Conservation (phyloP, 2,888 invertebrate genomes). For the Hypsopygia costalis region DNA sequence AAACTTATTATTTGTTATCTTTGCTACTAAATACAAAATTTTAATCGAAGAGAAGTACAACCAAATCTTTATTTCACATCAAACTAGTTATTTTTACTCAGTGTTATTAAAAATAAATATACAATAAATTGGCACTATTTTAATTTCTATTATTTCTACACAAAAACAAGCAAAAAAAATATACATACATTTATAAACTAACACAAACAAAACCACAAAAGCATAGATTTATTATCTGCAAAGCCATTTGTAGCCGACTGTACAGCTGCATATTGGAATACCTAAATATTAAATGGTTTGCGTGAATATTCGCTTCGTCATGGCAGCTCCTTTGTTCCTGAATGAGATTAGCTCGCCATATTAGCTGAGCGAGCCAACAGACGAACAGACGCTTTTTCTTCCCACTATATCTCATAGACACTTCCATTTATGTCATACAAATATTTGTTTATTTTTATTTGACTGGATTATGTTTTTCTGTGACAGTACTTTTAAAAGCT, state of each 20-base stretch:
- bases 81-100: no score
- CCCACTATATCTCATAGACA: constrained; percentile 35
- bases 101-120: no score
- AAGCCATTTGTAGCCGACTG: constrained; percentile 33
- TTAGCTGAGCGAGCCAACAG: constrained; percentile 52
- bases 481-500: no score
- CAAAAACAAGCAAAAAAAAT: no score
- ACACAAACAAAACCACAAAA: no score
- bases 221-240: not conserved
- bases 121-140: no score
- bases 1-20: no score
- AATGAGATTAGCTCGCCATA: constrained; percentile 68
- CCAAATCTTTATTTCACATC: no score
- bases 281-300: constrained; percentile 77
- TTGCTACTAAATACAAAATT: no score
- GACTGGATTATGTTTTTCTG: not conserved
- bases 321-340: constrained; percentile 71
- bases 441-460: constrained; percentile 16
- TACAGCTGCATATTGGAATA: constrained; percentile 63
- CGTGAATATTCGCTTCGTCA: constrained; percentile 69
- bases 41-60: no score
- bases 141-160: no score
- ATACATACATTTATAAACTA: no score
- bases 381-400: constrained; percentile 47
- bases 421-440: constrained; percentile 36